Conservation (phyloP, 2,797 vertebrate species). For the Eulemur albifrons region DNA sequence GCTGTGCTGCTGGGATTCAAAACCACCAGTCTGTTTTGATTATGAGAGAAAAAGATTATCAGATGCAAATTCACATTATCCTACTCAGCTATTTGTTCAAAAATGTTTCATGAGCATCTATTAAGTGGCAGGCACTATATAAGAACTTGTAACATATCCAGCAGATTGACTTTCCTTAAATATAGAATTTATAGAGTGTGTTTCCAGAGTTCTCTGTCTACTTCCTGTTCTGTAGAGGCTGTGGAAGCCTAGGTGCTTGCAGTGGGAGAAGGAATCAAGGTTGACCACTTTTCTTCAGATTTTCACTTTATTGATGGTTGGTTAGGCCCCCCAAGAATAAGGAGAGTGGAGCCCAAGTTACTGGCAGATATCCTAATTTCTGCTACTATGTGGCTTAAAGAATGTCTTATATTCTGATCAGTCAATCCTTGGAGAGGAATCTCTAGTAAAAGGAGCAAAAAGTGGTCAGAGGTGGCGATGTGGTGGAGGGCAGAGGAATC, state of each 20-base stretch:
- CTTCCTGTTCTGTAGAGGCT: background rate
- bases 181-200: background rate
- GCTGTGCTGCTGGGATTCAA: background rate
- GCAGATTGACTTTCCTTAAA: background rate
- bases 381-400: background rate
- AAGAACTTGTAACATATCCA: background rate
- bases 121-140: background rate
- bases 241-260: background rate
- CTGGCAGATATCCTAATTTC: background rate
- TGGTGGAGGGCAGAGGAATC: background rate
- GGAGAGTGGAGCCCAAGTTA: background rate
- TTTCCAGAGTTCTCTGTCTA: background rate
- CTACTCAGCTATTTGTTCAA: background rate
- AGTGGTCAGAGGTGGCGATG: background rate
- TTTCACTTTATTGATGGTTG: background rate
- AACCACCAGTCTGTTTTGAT: background rate
- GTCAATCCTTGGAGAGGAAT: background rate
- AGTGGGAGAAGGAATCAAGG: background rate
- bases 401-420: background rate
- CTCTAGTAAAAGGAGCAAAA: background rate
- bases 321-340: background rate
- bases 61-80: background rate
- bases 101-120: background rate
- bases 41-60: background rate
- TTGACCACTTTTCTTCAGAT: accelerated